Percentiles rank a stretch among this genome's conserved stretches.
phyloP scores from a whole-genome alignment of 2,113 vertebrate species.

The Hippolais icterina region DNA sequence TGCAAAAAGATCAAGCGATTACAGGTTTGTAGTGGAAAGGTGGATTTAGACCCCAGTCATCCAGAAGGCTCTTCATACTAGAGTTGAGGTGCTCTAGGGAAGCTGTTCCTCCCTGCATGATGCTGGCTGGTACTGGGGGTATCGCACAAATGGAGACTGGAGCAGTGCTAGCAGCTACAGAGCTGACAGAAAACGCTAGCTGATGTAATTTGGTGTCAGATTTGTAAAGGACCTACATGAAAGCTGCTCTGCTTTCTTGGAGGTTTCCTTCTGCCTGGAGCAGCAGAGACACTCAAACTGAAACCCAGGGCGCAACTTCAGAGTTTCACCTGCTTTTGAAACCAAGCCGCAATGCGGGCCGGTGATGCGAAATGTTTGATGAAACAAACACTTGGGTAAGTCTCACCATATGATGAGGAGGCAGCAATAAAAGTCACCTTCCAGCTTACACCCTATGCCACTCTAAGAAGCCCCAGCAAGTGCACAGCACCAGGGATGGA shows the following conservation, averaged over 20 bases:
- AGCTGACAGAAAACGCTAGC: not conserved
- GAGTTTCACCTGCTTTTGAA: slow-evolving; percentile 52
- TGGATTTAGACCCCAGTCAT: not conserved
- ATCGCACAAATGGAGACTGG: not conserved
- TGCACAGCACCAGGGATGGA: not conserved
- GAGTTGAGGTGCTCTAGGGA: not conserved
- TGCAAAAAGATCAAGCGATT: fast-evolving
- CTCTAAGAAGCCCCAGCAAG: not conserved
- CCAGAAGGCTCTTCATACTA: not conserved
- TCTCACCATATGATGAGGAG: not conserved
- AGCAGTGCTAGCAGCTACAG: not conserved
- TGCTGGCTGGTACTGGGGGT: not conserved
- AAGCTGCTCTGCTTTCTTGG: not conserved
- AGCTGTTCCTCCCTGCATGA: not conserved
- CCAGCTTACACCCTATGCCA: not conserved
- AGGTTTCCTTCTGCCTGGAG: slow-evolving; percentile 16
- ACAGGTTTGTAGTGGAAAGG: not conserved
- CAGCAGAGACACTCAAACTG: slow-evolving; percentile 7
- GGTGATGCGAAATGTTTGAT: fast-evolving
- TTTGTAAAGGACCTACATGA: not conserved
- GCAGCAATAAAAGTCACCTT: not conserved
- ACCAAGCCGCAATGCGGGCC: not conserved
- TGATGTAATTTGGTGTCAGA: not conserved
- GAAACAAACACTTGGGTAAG: not conserved
- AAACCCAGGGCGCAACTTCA: slow-evolving; percentile 3